phyloP scores from a whole-genome alignment of 2,888 invertebrate species.

The Meloe dianella region DNA sequence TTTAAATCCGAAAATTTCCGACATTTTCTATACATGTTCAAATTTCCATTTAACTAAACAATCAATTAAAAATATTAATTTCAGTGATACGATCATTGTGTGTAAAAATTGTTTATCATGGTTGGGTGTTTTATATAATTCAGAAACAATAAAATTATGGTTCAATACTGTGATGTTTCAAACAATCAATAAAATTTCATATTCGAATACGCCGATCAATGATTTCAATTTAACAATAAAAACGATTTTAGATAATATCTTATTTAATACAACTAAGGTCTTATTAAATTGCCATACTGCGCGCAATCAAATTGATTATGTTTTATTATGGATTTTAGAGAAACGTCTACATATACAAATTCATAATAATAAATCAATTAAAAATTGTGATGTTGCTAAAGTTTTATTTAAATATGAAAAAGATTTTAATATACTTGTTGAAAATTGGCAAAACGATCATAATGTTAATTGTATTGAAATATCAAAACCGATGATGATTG shows the following conservation, averaged over 20 bases:
- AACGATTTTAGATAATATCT: constrained; percentile 61
- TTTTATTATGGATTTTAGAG: constrained; percentile 69
- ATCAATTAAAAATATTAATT: constrained; percentile 58
- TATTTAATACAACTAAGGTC: constrained; percentile 64
- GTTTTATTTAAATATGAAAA: constrained; percentile 64
- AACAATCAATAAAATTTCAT: constrained; percentile 36
- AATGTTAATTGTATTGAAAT: constrained; percentile 63
- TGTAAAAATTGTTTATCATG: constrained; percentile 67
- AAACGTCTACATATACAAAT: constrained; percentile 64
- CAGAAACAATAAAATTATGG: constrained; percentile 62
- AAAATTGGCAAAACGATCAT: constrained; percentile 64
- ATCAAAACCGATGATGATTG: constrained; percentile 66
- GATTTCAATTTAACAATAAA: constrained; percentile 66
- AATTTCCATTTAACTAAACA: constrained; percentile 59
- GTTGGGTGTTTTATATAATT: constrained; percentile 63
- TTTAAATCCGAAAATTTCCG: constrained; percentile 62
- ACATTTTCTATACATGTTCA: constrained; percentile 66
- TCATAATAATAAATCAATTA: constrained; percentile 51
- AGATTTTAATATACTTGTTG: constrained; percentile 59
- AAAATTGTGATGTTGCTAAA: constrained; percentile 63
- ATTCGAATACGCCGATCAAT: constrained; percentile 49
- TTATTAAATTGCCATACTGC: constrained; percentile 62
- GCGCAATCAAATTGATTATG: constrained; percentile 60
- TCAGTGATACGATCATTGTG: constrained; percentile 62
- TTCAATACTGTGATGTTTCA: constrained; percentile 64